These are phyloP conservation scores for Cochlearius cochlearius DNA, from an alignment of 2,113 vertebrate species.

Conservation along the genomic window DNA sequence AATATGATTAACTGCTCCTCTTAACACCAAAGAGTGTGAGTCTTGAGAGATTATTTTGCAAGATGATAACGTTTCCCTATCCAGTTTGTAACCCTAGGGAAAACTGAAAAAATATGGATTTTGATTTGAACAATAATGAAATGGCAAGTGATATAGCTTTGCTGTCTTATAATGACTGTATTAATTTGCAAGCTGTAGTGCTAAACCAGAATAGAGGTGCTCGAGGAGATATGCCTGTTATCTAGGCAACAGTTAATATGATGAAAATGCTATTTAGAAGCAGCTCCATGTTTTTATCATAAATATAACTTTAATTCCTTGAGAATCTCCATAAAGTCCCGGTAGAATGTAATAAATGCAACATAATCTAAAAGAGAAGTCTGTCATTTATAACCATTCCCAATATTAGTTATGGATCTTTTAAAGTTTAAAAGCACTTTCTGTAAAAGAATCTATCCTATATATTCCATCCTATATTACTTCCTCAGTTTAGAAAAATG, in stretches of 20 bases:
- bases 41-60: conserved; percentile 45
- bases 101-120: conserved; percentile 49
- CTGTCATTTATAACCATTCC: conserved; percentile 37
- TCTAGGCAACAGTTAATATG: conserved; percentile 69
- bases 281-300: conserved; percentile 26
- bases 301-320: conserved; percentile 58
- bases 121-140: conserved; percentile 66
- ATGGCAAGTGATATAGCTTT: conserved; percentile 57
- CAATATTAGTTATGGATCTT: conserved; percentile 44
- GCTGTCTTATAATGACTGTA: conserved; percentile 47
- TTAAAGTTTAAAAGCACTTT: conserved; percentile 37
- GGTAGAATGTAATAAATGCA: not conserved
- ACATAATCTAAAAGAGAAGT: conserved; percentile 23
- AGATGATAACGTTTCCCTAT: conserved; percentile 28
- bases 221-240: conserved; percentile 57
- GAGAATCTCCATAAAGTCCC: conserved; percentile 41
- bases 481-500: conserved; percentile 18
- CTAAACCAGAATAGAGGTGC: conserved; percentile 61
- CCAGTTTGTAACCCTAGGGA: conserved; percentile 52
- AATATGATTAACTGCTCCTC: conserved; percentile 30
- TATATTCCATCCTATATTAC: not conserved
- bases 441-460: conserved; percentile 1
- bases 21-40: conserved; percentile 19
- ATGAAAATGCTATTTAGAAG: conserved; percentile 61
- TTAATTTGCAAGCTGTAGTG: conserved; percentile 65